phyloP scores from a whole-genome alignment of 1,140 invertebrate genomes.

The Alviniconcha marisindica region DNA sequence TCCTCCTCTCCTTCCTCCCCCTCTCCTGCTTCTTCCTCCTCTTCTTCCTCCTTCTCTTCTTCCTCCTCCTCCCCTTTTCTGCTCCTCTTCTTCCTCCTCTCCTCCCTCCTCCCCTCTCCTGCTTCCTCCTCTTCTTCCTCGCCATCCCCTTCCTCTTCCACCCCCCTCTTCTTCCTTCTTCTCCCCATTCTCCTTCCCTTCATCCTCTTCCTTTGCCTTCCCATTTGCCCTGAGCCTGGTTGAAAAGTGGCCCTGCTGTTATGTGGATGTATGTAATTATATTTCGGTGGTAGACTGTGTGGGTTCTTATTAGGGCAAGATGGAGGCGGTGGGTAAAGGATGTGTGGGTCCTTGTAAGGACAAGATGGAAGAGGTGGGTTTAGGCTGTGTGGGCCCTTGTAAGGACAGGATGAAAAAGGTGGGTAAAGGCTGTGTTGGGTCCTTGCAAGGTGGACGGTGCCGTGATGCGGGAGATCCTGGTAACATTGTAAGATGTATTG shows the following conservation, averaged over 20 bases:
- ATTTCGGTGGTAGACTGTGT: no score
- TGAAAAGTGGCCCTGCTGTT: background rate
- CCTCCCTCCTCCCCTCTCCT: background rate
- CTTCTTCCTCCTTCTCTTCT: background rate
- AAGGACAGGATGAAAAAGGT: no score
- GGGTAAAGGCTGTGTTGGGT: background rate
- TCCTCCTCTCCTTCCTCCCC: background rate
- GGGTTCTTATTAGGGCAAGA: no score
- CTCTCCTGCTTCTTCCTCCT: background rate
- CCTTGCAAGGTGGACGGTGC: background rate
- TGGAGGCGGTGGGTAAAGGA: background rate
- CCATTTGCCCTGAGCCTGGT: background rate
- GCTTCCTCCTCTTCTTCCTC: background rate
- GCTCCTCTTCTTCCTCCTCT: background rate
- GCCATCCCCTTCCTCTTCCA: background rate
- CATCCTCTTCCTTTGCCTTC: background rate
- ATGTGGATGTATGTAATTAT: slow-evolving; percentile 2
- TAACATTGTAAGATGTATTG: background rate
- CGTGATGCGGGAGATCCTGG: background rate
- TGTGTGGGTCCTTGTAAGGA: background rate
- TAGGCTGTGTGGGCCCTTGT: background rate
- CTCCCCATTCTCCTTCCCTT: background rate
- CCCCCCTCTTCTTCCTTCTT: background rate
- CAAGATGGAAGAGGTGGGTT: background rate
- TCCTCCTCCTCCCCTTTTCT: background rate